Percentiles rank a stretch among this genome's conserved stretches.
Evolutionary conservation across 1,140 invertebrate genomes (phyloP).

Genomic region (Nymphalis io): DNA sequence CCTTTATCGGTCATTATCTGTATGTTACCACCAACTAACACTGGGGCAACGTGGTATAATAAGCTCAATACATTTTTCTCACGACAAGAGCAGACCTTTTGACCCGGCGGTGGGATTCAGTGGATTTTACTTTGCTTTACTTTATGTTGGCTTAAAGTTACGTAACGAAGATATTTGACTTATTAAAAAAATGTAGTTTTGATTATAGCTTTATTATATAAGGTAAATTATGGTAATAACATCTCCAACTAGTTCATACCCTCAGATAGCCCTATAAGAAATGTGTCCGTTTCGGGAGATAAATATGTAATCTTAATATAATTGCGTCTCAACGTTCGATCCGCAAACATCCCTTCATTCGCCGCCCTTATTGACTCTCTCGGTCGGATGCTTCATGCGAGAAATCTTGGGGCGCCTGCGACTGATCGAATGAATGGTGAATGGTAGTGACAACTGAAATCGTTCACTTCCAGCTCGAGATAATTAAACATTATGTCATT

Average conservation of each 20-base stretch:
- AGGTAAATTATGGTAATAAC: slow-evolving; percentile 26
- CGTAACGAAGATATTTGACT: too few species aligned
- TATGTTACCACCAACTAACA: too few species aligned
- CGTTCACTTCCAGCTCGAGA: slow-evolving; percentile 24
- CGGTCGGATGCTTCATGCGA: slow-evolving; percentile 36
- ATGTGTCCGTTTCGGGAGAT: slow-evolving; percentile 64
- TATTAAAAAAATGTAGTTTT: too few species aligned
- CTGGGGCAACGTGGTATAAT: too few species aligned
- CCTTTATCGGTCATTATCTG: too few species aligned
- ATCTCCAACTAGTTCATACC: slow-evolving; percentile 40
- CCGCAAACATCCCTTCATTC: slow-evolving; percentile 54
- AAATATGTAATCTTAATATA: slow-evolving; percentile 78
- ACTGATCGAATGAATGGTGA: slow-evolving; percentile 36
- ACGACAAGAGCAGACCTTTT: too few species aligned
- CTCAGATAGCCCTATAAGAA: slow-evolving; percentile 54
- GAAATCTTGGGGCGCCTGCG: slow-evolving; percentile 32
- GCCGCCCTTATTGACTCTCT: slow-evolving; percentile 65
- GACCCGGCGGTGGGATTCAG: too few species aligned
- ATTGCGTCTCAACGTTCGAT: slow-evolving; percentile 62
- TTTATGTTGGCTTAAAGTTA: too few species aligned
- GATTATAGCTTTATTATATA: too few species aligned
- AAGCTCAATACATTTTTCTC: too few species aligned
- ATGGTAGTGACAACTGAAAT: slow-evolving; percentile 34
- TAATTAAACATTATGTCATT: slow-evolving; percentile 25
- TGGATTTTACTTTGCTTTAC: too few species aligned